Evolutionary conservation across 2,888 invertebrate genomes (phyloP), one percentile per base, ranked within the genome.

Genomic region (Germaria angustata): DNA sequence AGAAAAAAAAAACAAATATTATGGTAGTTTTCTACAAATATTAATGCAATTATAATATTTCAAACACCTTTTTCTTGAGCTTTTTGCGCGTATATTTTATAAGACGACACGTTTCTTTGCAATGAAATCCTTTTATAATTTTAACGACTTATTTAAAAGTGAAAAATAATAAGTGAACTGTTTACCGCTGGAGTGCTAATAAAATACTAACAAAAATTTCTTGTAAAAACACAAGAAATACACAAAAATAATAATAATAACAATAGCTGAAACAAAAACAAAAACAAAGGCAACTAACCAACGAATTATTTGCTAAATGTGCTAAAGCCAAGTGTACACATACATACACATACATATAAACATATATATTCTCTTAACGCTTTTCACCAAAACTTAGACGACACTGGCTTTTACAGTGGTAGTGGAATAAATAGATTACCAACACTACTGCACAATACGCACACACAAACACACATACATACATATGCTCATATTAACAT

Each of bases 141-240:
- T 46, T 24, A 46, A 69, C 44, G 61, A 57, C 65, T 51, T 41
- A 51, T 61, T n/a, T 73, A 55, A 46, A 34, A 69, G 36, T 53
- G 24, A 34, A 20, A 61, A 59, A 59, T 61, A 68, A 68, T 49
- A 80, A 61, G 13, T 61, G 39, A 71, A 79, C 28, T 82, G 82
- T 79, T 82, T 76, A 71, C 75, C 69, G 80, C 72, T 73, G 51
- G 72, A 80, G 83, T 65, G 80, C 83, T 69, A 80, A 84, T 80
- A 84, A 84, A 80, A 57, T 80, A 84, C 83, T 84, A 77, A 84
- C 80, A 80, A 59, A 73, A 63, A 57, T 65, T 53, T 73, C 66
- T 80, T 80, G 49, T 59, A 59, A 80, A 36, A 80, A 66, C 51
- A 72, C 57, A 66, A 66, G 66, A 68, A 73, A 66, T 61, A 73